Percentiles rank a stretch among this genome's conserved stretches.
phyloP scores from a whole-genome alignment of 1,140 invertebrate genomes.

The Drosophila kepulauana region DNA sequence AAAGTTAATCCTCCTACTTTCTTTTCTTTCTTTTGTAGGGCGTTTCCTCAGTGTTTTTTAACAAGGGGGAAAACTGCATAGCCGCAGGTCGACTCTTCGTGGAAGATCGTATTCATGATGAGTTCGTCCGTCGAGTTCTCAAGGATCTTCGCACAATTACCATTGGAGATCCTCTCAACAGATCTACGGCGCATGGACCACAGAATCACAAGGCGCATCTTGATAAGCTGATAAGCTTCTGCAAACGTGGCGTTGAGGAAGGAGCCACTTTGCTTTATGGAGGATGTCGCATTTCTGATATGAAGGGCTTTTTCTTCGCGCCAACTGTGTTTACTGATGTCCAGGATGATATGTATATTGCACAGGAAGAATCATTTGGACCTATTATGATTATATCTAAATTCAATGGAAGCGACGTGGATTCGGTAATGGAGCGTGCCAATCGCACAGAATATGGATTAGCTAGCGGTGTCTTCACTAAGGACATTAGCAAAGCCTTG shows the following conservation, averaged over 20 bases:
- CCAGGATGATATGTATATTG: constrained; percentile 95
- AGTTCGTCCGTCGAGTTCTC: constrained; percentile 92
- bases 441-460: constrained; percentile 97
- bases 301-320: constrained; percentile 94
- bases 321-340: constrained; percentile 97
- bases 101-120: constrained; percentile 95
- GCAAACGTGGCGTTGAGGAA: constrained; percentile 91
- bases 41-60: constrained; percentile 98
- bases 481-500: constrained; percentile 94
- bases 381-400: constrained; percentile 98
- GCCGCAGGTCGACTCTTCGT: constrained; percentile 98
- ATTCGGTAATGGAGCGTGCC: constrained; percentile 93
- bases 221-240: constrained; percentile 93
- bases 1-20: not conserved
- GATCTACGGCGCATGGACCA: constrained; percentile 95
- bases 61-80: constrained; percentile 99
- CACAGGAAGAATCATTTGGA: constrained; percentile 97
- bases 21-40: constrained; percentile 87
- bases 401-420: constrained; percentile 93
- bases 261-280: constrained; percentile 94
- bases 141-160: constrained; percentile 94
- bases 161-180: constrained; percentile 96
- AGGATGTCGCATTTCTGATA: constrained; percentile 89
- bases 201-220: constrained; percentile 97
- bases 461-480: constrained; percentile 96